These are phyloP conservation scores for Drosophila parabipectinata DNA, from an alignment of 1,140 invertebrate species.

Conservation along the genomic window DNA sequence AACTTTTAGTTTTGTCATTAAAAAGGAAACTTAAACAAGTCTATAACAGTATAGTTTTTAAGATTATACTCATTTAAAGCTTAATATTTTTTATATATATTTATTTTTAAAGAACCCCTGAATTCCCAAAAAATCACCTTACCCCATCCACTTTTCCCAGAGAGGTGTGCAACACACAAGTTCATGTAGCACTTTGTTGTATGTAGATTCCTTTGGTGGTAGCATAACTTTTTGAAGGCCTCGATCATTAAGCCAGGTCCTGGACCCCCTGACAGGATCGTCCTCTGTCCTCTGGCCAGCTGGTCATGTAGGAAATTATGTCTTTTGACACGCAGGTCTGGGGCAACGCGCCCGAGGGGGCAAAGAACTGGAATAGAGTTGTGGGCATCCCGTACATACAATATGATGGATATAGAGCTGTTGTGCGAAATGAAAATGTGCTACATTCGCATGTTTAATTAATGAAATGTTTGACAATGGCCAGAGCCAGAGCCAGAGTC, in stretches of 20 bases:
- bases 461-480: constrained; percentile 80
- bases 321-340: constrained; percentile 75
- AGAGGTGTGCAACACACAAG: constrained; percentile 59
- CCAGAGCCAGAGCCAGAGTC: not conserved
- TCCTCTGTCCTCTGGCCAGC: constrained; percentile 21
- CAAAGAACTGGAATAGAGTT: constrained; percentile 40
- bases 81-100: too few relatives aligned
- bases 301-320: constrained; percentile 75
- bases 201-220: constrained; percentile 63
- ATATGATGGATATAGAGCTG: constrained; percentile 29
- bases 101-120: not conserved
- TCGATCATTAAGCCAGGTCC: constrained; percentile 53
- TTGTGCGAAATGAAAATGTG: constrained; percentile 79
- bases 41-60: too few relatives aligned
- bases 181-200: constrained; percentile 67
- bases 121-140: not conserved
- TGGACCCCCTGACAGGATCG: constrained; percentile 29
- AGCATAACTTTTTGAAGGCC: constrained; percentile 62
- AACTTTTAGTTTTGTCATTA: not conserved
- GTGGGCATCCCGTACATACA: constrained; percentile 11
- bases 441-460: constrained; percentile 80
- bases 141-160: not conserved
- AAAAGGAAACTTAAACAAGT: too few relatives aligned
- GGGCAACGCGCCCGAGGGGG: constrained; percentile 28
- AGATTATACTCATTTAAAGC: not conserved